A percentile compares a stretch with the other conserved stretches of the same genome.
These are phyloP conservation scores for Limnothrissa miodon DNA, from an alignment of 2,113 vertebrate genomes.

Conservation along the genomic window DNA sequence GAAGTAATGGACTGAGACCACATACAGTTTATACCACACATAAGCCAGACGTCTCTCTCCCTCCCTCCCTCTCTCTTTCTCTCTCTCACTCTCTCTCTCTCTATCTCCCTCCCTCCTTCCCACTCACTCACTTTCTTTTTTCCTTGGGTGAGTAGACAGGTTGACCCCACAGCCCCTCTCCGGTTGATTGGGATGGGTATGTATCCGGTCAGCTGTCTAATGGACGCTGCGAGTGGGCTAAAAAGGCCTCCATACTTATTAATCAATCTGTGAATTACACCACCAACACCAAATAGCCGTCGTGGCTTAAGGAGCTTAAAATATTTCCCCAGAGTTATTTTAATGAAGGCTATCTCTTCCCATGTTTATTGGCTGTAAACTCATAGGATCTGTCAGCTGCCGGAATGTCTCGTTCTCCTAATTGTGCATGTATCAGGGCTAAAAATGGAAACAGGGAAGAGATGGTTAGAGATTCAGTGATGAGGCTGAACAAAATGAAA, in stretches of 20 bases:
- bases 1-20: slow-evolving; percentile 11
- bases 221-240: slow-evolving; percentile 31
- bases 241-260: slow-evolving; percentile 37
- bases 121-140: slow-evolving; percentile 20
- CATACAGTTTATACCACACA: slow-evolving; percentile 11
- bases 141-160: slow-evolving; percentile 38
- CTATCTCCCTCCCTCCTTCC: slow-evolving; percentile 31
- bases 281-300: slow-evolving; percentile 53
- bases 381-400: slow-evolving; percentile 56
- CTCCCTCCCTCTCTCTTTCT: not conserved
- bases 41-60: slow-evolving; percentile 13
- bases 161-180: slow-evolving; percentile 45
- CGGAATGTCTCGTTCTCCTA: slow-evolving; percentile 43
- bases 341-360: slow-evolving; percentile 63
- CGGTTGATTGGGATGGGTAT: slow-evolving; percentile 44
- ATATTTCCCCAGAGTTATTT: slow-evolving; percentile 67
- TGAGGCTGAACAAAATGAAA: not conserved
- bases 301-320: slow-evolving; percentile 64
- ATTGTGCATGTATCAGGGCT: slow-evolving; percentile 37
- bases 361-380: slow-evolving; percentile 65
- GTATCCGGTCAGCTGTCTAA: slow-evolving; percentile 38
- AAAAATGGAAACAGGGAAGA: slow-evolving; percentile 8
- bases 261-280: slow-evolving; percentile 35
- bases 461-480: not conserved
- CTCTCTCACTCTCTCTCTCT: slow-evolving; percentile 1